These are phyloP conservation scores for Solea solea DNA, from an alignment of 2,113 vertebrate species.

Conservation along the genomic window DNA sequence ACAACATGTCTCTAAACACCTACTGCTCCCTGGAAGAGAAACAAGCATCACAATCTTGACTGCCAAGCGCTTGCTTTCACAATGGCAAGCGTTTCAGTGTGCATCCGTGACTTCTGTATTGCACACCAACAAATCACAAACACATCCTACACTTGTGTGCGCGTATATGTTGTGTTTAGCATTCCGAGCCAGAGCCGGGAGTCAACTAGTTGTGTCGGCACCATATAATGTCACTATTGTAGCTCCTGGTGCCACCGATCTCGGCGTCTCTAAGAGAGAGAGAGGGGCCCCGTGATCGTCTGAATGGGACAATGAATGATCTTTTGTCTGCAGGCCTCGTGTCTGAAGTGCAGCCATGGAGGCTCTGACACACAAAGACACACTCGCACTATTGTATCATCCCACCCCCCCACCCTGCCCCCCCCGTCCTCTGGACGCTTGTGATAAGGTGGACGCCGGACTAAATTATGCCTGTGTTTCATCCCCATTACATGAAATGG, in stretches of 20 bases:
- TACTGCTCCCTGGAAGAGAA: slow-evolving; percentile 17
- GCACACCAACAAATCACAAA: not conserved
- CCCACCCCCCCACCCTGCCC: not conserved
- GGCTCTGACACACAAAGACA: slow-evolving; percentile 29
- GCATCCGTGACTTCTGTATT: not conserved
- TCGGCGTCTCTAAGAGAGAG: slow-evolving; percentile 58
- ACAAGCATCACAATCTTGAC: slow-evolving; percentile 1
- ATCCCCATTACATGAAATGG: slow-evolving; percentile 50
- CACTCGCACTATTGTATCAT: slow-evolving; percentile 12
- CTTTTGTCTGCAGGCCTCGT: slow-evolving; percentile 70
- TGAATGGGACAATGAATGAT: slow-evolving; percentile 66
- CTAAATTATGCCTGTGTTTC: slow-evolving; percentile 26
- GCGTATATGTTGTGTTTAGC: slow-evolving; percentile 8
- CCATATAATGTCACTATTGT: slow-evolving; percentile 72
- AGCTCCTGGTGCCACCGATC: slow-evolving; percentile 38
- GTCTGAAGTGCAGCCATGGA: slow-evolving; percentile 66
- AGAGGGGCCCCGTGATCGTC: slow-evolving; percentile 30
- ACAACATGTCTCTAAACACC: slow-evolving; percentile 52
- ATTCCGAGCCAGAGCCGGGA: slow-evolving; percentile 26
- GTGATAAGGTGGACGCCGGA: slow-evolving; percentile 29
- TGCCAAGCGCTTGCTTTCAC: slow-evolving; percentile 8
- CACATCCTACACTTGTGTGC: not conserved
- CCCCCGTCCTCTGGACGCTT: slow-evolving; percentile 17
- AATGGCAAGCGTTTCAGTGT: slow-evolving; percentile 7
- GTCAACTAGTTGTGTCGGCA: slow-evolving; percentile 43